These are phyloP conservation scores for Enoplosus armatus DNA, from an alignment of 2,797 vertebrate genomes.

Conservation along the genomic window DNA sequence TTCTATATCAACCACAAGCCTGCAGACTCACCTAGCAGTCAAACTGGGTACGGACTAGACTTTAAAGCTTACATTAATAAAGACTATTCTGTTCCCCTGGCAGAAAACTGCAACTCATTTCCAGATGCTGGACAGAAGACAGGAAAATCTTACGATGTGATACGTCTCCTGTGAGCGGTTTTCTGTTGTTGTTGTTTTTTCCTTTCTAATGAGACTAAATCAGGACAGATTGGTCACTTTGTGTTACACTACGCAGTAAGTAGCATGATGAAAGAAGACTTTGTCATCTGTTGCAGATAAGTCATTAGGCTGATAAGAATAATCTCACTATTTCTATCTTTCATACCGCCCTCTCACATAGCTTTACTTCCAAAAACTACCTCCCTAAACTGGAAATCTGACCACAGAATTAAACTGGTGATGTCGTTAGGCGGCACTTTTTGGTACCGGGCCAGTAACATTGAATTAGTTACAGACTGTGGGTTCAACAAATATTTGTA, in stretches of 20 bases:
- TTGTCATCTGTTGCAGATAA: constrained; percentile 13
- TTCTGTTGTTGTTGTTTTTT: not conserved
- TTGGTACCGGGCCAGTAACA: constrained; percentile 27
- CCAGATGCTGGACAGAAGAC: not conserved
- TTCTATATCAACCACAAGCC: constrained; percentile 3
- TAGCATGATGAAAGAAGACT: not conserved
- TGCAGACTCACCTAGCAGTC: not conserved
- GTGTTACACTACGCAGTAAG: not conserved
- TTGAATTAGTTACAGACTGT: constrained; percentile 47
- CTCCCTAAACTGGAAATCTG: constrained; percentile 9
- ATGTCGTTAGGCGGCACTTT: constrained; percentile 35
- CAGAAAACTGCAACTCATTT: constrained; percentile 1
- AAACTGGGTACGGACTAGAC: not conserved
- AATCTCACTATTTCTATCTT: not conserved
- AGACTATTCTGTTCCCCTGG: not conserved
- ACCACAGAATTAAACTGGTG: constrained; percentile 28
- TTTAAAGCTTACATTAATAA: not conserved
- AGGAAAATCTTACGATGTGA: not conserved
- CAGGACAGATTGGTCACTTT: constrained; percentile 6
- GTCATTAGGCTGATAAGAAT: not conserved
- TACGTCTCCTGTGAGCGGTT: not conserved
- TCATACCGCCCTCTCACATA: not conserved
- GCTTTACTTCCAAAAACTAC: constrained; percentile 16
- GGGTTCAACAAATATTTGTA: constrained; percentile 23
- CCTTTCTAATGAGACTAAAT: not conserved